A percentile compares a stretch with the other conserved stretches of the same genome.
Conservation (phyloP, 2,113 vertebrate species). For the Pagrus major region DNA sequence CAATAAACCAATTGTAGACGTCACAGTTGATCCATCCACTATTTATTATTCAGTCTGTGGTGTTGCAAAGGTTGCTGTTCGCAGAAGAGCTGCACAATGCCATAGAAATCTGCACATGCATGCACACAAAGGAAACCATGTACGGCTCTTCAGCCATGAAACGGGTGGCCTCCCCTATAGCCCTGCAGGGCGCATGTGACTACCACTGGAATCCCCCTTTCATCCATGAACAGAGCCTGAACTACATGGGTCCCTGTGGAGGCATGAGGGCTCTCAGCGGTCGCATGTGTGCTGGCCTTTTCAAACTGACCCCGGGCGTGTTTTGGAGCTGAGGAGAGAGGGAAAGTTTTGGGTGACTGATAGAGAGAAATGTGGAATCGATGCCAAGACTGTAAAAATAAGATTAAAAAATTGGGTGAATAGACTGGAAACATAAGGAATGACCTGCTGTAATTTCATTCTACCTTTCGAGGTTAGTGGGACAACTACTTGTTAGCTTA, state of each 20-base stretch:
- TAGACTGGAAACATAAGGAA: not conserved
- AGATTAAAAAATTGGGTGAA: not conserved
- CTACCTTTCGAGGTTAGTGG: constrained; percentile 57
- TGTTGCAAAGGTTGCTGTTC: constrained; percentile 19
- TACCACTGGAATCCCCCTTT: constrained; percentile 71
- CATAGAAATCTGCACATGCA: constrained; percentile 46
- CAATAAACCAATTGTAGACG: too few species aligned
- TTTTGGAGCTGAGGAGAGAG: constrained; percentile 2
- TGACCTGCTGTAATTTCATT: not conserved
- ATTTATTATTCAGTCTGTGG: too few species aligned
- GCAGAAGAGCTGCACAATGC: constrained; percentile 46
- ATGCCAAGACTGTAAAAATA: not conserved
- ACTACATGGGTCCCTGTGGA: constrained; percentile 47
- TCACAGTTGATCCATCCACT: too few species aligned
- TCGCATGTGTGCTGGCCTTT: constrained; percentile 25
- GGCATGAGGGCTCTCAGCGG: constrained; percentile 19
- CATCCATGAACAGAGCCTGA: constrained; percentile 46
- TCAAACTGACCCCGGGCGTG: constrained; percentile 6
- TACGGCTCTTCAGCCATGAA: constrained; percentile 60
- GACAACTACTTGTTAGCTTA: constrained; percentile 51
- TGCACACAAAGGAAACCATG: constrained; percentile 65
- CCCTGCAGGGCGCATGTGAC: constrained; percentile 75
- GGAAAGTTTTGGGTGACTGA: not conserved
- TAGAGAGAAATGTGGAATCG: not conserved
- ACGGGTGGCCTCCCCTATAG: constrained; percentile 43